phyloP scores from a whole-genome alignment of 2,888 invertebrate species.

The Eumerus sabulonum region DNA sequence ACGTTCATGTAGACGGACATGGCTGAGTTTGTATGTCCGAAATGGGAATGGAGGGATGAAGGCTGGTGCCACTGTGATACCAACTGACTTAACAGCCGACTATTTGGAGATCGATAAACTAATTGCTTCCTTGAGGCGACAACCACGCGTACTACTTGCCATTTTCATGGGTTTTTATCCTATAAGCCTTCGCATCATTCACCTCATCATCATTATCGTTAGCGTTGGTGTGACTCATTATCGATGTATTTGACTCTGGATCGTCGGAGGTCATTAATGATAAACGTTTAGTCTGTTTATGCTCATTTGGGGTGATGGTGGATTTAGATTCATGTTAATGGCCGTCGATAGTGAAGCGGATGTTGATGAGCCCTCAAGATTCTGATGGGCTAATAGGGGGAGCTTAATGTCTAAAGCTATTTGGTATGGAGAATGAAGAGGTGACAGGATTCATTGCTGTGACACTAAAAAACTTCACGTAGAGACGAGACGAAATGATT shows the following conservation, averaged over 20 bases:
- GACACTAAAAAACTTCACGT: too few relatives aligned
- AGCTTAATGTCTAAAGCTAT: too few relatives aligned
- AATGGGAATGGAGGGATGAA: not conserved
- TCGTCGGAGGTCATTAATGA: constrained; percentile 64
- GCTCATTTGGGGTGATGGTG: constrained; percentile 13
- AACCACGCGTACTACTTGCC: constrained; percentile 6
- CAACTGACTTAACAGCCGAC: constrained; percentile 1
- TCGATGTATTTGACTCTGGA: constrained; percentile 36
- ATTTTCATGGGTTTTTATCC: too few relatives aligned
- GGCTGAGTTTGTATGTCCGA: too few relatives aligned
- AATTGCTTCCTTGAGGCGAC: constrained; percentile 26
- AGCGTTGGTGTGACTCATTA: constrained; percentile 4
- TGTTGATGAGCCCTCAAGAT: too few relatives aligned
- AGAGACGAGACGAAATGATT: too few relatives aligned
- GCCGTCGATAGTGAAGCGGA: constrained; percentile 39
- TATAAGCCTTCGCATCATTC: constrained; percentile 28
- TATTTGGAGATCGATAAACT: constrained; percentile 37
- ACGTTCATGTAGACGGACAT: constrained; percentile 17
- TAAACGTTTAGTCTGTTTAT: constrained; percentile 51
- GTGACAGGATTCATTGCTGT: too few relatives aligned
- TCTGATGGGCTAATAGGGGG: too few relatives aligned
- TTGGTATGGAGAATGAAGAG: too few relatives aligned
- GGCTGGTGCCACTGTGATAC: constrained; percentile 22
- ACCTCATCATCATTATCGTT: constrained; percentile 20
- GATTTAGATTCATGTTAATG: constrained; percentile 66